Conservation (phyloP, 2,888 invertebrate species). For the Meandrusa payeni region DNA sequence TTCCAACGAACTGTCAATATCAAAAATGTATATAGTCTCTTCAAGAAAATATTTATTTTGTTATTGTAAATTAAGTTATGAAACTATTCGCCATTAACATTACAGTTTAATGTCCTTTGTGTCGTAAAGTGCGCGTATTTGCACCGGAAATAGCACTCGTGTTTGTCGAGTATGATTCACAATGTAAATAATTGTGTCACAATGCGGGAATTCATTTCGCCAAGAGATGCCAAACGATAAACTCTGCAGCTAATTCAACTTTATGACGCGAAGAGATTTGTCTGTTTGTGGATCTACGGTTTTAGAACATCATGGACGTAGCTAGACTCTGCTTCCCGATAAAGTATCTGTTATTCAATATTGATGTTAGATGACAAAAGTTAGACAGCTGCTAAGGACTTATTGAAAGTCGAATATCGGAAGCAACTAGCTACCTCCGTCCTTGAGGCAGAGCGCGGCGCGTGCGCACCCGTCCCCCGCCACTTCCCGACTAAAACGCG, state of each 20-base stretch:
- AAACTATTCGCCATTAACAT: too few species aligned
- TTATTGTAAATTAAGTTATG: too few species aligned
- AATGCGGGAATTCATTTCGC: conserved; percentile 5
- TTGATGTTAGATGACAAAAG: too few species aligned
- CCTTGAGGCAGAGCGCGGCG: conserved; percentile 25
- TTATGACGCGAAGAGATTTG: background rate
- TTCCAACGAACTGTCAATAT: background rate
- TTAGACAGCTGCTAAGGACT: too few species aligned
- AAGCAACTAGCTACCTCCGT: conserved; percentile 12
- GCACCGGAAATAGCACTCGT: conserved; percentile 9
- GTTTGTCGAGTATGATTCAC: background rate
- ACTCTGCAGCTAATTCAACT: background rate
- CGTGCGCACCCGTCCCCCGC: background rate
- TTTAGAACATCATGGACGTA: conserved; percentile 4
- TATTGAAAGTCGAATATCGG: too few species aligned
- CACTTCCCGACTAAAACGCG: conserved; percentile 21
- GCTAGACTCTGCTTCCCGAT: background rate
- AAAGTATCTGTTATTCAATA: too few species aligned
- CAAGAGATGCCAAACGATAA: background rate
- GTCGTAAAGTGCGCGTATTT: background rate
- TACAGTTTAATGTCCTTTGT: too few species aligned
- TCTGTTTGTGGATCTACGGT: background rate
- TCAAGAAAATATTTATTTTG: background rate
- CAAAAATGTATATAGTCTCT: background rate
- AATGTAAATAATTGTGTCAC: conserved; percentile 5